Conservation (phyloP, 1,140 invertebrate species). For the Heliothis virescens region DNA sequence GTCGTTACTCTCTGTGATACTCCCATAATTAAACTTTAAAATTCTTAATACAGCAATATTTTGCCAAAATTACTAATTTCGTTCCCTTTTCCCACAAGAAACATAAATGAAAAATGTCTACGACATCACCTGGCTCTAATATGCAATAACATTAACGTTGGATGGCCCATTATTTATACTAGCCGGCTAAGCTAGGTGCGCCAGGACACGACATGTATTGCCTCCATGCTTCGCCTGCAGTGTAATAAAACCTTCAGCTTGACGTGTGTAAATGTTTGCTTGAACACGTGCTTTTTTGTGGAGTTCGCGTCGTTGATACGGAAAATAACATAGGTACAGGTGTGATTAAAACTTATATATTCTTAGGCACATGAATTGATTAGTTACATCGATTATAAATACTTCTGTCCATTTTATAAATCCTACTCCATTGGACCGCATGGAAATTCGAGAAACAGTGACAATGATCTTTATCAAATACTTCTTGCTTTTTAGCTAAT, state of each 20-base stretch:
- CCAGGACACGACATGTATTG: conserved; percentile 31
- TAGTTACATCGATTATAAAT: too few species aligned
- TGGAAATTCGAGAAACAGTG: too few species aligned
- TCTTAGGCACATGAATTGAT: too few species aligned
- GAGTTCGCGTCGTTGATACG: not conserved
- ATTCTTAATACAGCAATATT: too few species aligned
- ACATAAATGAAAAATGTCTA: conserved; percentile 7
- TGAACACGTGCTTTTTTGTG: not conserved
- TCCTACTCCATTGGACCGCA: too few species aligned
- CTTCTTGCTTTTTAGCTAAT: too few species aligned
- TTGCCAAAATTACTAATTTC: not conserved
- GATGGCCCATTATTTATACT: conserved; percentile 35
- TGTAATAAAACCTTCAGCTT: conserved; percentile 32
- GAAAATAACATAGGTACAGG: not conserved
- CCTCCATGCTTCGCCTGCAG: not conserved
- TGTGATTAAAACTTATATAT: too few species aligned
- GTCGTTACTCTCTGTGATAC: too few species aligned
- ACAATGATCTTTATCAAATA: too few species aligned
- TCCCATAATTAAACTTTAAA: too few species aligned
- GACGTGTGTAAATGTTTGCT: conserved; percentile 13
- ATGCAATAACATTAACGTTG: conserved; percentile 1
- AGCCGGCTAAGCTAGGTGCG: conserved; percentile 3
- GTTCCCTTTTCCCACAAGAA: conserved; percentile 5
- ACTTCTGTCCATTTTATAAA: too few species aligned
- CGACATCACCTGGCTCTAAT: conserved; percentile 19